phyloP scores from a whole-genome alignment of 2,113 vertebrate species.

The Spea multiplicata region DNA sequence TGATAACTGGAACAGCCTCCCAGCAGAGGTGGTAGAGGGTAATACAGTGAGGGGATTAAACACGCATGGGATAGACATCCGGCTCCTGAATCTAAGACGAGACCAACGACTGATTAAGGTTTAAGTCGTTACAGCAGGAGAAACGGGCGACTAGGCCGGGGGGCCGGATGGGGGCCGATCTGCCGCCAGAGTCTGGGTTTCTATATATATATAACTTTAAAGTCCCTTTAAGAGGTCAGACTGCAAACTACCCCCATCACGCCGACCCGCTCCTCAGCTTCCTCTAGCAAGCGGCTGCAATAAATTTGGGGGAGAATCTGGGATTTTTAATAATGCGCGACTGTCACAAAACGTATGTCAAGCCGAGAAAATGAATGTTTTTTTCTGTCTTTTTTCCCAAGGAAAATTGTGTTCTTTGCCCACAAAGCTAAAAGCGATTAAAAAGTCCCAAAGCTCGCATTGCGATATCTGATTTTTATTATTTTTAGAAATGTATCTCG shows the following conservation, averaged over 20 bases:
- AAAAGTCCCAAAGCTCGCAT: neutral
- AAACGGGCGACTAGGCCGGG: too few relatives aligned
- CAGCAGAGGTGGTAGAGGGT: too few relatives aligned
- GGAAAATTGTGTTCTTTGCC: conserved; percentile 13
- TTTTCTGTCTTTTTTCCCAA: conserved; percentile 17
- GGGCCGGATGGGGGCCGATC: too few relatives aligned
- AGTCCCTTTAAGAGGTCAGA: neutral
- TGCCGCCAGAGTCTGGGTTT: too few relatives aligned
- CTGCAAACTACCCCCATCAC: neutral
- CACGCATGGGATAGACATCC: too few relatives aligned
- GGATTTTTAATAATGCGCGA: conserved; percentile 37
- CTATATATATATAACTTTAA: too few relatives aligned
- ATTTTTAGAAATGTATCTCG: conserved; percentile 41
- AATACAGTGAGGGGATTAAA: too few relatives aligned
- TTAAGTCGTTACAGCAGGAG: too few relatives aligned
- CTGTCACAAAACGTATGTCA: conserved; percentile 26
- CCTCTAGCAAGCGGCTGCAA: neutral
- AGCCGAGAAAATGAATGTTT: conserved; percentile 19
- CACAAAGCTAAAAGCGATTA: conserved; percentile 39
- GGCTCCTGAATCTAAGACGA: too few relatives aligned
- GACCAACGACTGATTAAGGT: too few relatives aligned
- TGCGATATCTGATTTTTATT: conserved; percentile 27
- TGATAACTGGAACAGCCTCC: too few relatives aligned
- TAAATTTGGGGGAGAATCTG: neutral
- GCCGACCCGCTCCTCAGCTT: neutral